Evolutionary conservation across 1,140 invertebrate genomes (phyloP).

Genomic region (Piezodorus guildinii): DNA sequence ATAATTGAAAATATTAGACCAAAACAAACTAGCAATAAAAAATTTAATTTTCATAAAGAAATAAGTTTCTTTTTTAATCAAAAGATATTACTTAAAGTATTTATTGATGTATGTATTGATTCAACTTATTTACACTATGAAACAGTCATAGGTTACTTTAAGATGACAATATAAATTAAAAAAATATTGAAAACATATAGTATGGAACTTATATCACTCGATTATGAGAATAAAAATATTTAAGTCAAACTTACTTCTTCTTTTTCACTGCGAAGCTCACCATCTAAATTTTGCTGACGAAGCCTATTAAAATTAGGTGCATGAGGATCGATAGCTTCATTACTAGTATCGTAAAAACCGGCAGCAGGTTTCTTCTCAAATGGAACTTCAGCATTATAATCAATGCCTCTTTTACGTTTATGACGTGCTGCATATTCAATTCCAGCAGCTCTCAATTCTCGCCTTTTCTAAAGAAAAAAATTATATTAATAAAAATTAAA

Average conservation of each 20-base stretch:
- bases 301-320: constrained; percentile 81
- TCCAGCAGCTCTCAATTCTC: constrained; percentile 95
- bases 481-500: not conserved
- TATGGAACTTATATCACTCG: too few relatives aligned
- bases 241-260: constrained; percentile 54
- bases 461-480: constrained; percentile 54
- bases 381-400: constrained; percentile 96
- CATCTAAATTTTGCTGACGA: constrained; percentile 85
- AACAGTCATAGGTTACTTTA: too few relatives aligned
- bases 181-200: too few relatives aligned
- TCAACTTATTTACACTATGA: too few relatives aligned
- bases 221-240: constrained; percentile 2
- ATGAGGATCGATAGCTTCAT: constrained; percentile 76
- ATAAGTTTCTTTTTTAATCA: too few relatives aligned
- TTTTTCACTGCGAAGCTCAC: constrained; percentile 75
- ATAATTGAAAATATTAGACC: too few relatives aligned
- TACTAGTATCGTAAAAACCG: constrained; percentile 89
- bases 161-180: too few relatives aligned
- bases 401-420: constrained; percentile 74
- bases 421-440: constrained; percentile 65
- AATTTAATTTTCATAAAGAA: too few relatives aligned
- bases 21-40: too few relatives aligned
- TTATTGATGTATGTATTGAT: too few relatives aligned
- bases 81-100: too few relatives aligned
- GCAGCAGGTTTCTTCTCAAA: constrained; percentile 87